Conservation (phyloP, 2,113 vertebrate genomes). For the Onychorhynchus coronatus region DNA sequence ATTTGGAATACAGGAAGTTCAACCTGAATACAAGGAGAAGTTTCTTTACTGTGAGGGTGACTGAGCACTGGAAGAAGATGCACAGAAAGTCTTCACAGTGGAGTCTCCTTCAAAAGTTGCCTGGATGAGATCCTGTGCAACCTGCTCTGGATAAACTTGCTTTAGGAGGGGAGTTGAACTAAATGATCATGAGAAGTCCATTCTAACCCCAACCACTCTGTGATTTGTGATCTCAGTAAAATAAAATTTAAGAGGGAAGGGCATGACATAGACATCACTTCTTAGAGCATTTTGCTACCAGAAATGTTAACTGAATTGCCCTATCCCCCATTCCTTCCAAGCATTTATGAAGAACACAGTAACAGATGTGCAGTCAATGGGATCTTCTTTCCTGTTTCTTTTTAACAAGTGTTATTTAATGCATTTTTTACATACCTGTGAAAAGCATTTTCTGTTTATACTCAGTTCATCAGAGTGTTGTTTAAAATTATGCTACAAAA, state of each 20-base stretch:
- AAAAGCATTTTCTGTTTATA: neutral
- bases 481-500: neutral
- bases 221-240: neutral
- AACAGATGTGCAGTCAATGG: neutral
- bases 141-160: neutral
- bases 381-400: neutral
- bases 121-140: neutral
- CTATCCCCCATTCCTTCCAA: neutral
- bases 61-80: neutral
- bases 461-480: neutral
- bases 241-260: neutral
- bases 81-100: too few relatives aligned
- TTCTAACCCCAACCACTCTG: neutral
- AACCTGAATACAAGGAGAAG: neutral
- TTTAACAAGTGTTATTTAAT: neutral
- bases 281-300: neutral
- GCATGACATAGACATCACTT: neutral
- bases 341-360: neutral
- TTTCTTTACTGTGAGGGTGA: neutral
- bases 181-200: neutral
- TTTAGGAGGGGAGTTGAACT: too few relatives aligned
- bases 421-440: neutral
- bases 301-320: neutral
- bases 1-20: neutral
- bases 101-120: neutral